Conservation (phyloP, 2,797 vertebrate species). For the Hephaestus fuliginosus region DNA sequence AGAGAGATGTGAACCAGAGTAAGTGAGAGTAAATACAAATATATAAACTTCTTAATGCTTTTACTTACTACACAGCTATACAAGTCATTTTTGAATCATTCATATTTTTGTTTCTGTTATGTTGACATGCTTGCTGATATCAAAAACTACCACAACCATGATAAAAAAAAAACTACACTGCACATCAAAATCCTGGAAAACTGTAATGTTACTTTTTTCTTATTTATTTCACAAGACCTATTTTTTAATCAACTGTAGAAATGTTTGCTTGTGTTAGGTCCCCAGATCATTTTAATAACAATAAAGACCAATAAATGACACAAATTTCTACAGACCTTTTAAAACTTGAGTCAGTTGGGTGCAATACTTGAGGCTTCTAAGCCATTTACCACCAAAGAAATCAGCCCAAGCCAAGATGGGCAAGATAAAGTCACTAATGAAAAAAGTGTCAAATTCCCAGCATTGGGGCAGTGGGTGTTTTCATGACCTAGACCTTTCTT, state of each 20-base stretch:
- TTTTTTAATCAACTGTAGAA: neutral
- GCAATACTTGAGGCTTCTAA: neutral
- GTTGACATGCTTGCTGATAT: neutral
- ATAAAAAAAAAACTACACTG: neutral
- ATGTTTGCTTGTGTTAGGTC: neutral
- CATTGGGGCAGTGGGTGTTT: neutral
- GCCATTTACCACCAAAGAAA: neutral
- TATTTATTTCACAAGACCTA: neutral
- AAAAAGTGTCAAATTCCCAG: neutral
- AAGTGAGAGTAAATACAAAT: constrained; percentile 35
- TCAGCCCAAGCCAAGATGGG: neutral
- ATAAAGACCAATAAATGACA: neutral
- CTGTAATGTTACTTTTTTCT: neutral
- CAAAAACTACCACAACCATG: neutral
- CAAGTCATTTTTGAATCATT: neutral
- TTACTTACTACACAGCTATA: constrained; percentile 8
- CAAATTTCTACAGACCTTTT: neutral
- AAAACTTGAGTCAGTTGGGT: neutral
- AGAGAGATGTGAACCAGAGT: constrained; percentile 58
- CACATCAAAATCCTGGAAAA: neutral
- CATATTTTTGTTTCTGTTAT: neutral
- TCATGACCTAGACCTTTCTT: neutral
- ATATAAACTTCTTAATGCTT: constrained; percentile 16
- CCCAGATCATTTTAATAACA: neutral
- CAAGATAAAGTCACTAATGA: neutral